Percentiles rank a stretch among this genome's conserved stretches.
These are phyloP conservation scores for Agapornis roseicollis DNA, from an alignment of 2,113 vertebrate genomes.

Conservation along the genomic window DNA sequence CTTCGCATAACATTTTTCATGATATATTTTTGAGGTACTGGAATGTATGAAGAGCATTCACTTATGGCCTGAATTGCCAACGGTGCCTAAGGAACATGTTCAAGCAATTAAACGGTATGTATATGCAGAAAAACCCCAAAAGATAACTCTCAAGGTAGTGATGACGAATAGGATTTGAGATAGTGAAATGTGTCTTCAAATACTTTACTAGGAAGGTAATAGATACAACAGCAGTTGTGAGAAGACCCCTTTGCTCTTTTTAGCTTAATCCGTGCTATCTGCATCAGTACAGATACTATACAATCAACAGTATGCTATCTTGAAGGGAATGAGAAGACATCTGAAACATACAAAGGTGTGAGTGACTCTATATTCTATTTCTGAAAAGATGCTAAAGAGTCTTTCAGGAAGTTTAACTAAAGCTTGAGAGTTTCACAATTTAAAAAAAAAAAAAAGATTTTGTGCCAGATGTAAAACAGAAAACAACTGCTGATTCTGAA, in stretches of 20 bases:
- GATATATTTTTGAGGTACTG: constrained; percentile 30
- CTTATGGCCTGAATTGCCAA: constrained; percentile 60
- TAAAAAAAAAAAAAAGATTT: background rate
- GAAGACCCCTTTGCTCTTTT: background rate
- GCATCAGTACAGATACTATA: background rate
- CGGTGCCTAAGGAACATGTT: background rate
- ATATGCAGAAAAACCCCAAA: background rate
- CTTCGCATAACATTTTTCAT: background rate
- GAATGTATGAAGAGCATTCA: constrained; percentile 62
- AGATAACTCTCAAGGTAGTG: background rate
- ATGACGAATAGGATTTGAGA: background rate
- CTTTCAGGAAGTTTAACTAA: background rate
- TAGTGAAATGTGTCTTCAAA: background rate
- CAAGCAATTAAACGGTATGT: constrained; percentile 38
- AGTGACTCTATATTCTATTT: background rate
- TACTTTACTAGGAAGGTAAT: background rate
- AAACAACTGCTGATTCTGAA: background rate
- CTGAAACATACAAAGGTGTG: background rate
- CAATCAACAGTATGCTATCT: background rate
- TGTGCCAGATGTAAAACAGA: background rate
- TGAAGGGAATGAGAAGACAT: background rate
- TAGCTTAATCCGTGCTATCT: background rate
- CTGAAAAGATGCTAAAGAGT: background rate
- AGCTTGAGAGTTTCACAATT: background rate
- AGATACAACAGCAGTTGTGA: background rate